Base-by-base conservation (phyloP, 2,113 vertebrate species). In the Helogale parvula region DNA sequence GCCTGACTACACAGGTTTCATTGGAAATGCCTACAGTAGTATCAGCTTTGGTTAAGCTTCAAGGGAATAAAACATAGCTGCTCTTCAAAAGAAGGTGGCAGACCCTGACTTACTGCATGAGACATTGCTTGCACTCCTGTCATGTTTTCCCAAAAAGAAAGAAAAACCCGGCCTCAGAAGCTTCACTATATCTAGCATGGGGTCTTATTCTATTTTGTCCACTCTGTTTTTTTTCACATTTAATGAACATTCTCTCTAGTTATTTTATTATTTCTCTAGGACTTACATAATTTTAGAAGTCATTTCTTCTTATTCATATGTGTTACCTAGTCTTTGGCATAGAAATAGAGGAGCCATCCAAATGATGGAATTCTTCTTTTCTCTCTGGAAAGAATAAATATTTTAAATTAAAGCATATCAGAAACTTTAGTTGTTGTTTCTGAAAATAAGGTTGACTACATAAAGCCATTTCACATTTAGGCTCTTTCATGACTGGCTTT, bases 381-480 rank as follows among this genome's bases (percentile, higher is more conserved):
- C 77, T 96, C 3, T 97, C 38, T 90, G 29, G 21, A 19, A 1
- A 82, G 80, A 1, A 33, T 80, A 92, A 96, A 82, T 66, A 38
- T 35, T 96, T 94, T 95, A 50, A 97, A 94, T 96, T 80, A 96
- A 98, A 29, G 90, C 90, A 95, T 94, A 81, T 96, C 96, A 96
- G 92, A 85, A 96, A 98, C 92, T 91, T 95, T 94, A 97, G 92
- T 68, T 57, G 72, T 77, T 89, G n/a, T 87, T 96, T 87, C 65
- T 86, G 81, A 45, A 95, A 96, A 12, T 17, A 72, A 97, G 72
- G 90, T 87, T 98, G 96, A 96, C 93, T 96, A 63, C 38, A 27
- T 90, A 97, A 98, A 96, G 19, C 0, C 0, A n/a, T 87, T 91
- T 80, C 57, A 97, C 68, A 25, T 90, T 90, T 71, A 97, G 83